Base-by-base conservation (phyloP, 2,113 vertebrate genomes). In the Anolis carolinensis region DNA sequence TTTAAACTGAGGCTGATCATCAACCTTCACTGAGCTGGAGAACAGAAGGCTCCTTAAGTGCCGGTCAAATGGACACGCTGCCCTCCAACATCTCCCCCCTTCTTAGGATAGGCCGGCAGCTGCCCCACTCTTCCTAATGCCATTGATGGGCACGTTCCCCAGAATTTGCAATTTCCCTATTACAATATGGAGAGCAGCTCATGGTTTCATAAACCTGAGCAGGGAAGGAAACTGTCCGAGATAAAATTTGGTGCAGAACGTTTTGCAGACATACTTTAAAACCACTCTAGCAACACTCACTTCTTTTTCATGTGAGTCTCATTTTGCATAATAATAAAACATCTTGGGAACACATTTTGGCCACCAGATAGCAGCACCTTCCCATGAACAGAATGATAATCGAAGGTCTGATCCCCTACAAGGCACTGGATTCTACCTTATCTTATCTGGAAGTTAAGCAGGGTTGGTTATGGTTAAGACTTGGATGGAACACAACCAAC, bases 341-440 rank as follows among this genome's bases (percentile, higher is more conserved):
- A 90, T 39, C 44, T 1, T 79, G 90, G n/a, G 82, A 81, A 72
- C 55, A 5, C 67, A 83, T 82, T 89, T 39, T 91, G 91, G 90
- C 94, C 96, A 96, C 93, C 92, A 96, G 96, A 90, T 95, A 95
- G 96, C 96, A 96, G 94, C 95, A 91, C 84, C 79, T 92, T 91
- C 87, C 90, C 93, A 95, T 14, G 2, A 59, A 59, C 73, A 95
- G 16, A 0, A 25, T 70, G 82, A 85, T 89, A 77, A n/a, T 81
- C 72, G 86, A 18, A 11, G 4, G 11, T 87, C 80, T 89, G 87
- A 48, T 59, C 13, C 10, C 55, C 13, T 59, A 59, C 14, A 59
- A 16, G 55, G 14, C 52, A 55, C 52, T 9, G 14, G 52, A 55
- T 55, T 14, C 52, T 14, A 11, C 10, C 52, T 55, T 13, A 59